Evolutionary conservation across 2,797 vertebrate genomes (phyloP).

Genomic region (Microchirus variegatus): DNA sequence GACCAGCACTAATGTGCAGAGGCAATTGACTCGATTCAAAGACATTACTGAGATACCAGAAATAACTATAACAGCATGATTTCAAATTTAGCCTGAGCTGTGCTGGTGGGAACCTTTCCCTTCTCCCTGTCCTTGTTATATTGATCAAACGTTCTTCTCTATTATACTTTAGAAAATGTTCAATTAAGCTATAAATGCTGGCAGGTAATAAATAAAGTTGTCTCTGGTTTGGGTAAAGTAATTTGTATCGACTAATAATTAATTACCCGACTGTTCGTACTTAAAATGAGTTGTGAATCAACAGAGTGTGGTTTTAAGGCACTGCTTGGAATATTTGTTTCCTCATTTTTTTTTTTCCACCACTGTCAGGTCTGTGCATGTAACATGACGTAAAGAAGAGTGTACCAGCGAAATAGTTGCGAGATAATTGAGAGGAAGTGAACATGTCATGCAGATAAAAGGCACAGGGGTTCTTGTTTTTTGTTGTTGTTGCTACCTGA

Average conservation of each 20-base stretch:
- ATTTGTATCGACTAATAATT: slow-evolving; percentile 65
- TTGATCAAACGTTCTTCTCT: slow-evolving; percentile 50
- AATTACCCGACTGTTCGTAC: slow-evolving; percentile 51
- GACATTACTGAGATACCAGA: slow-evolving; percentile 53
- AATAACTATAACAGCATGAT: slow-evolving; percentile 49
- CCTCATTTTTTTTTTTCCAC: slow-evolving; percentile 45
- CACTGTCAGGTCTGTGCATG: slow-evolving; percentile 52
- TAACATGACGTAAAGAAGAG: slow-evolving; percentile 34
- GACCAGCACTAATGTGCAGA: slow-evolving; percentile 36
- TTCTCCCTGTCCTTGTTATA: slow-evolving; percentile 21
- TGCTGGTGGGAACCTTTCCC: slow-evolving; percentile 36
- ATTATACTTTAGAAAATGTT: slow-evolving; percentile 47
- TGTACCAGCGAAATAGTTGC: slow-evolving; percentile 24
- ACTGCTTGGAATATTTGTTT: slow-evolving; percentile 15
- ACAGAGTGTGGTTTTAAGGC: slow-evolving; percentile 40
- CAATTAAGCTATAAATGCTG: slow-evolving; percentile 52
- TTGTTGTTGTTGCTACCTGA: neutral
- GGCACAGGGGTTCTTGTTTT: slow-evolving; percentile 10
- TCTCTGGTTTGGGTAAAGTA: slow-evolving; percentile 36
- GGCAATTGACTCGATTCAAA: slow-evolving; percentile 54
- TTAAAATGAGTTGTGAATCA: slow-evolving; percentile 42
- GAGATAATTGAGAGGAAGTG: slow-evolving; percentile 31
- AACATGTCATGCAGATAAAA: slow-evolving; percentile 21
- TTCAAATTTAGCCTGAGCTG: slow-evolving; percentile 47
- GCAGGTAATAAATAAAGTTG: slow-evolving; percentile 55